Percentiles rank a stretch among this genome's conserved stretches.
Evolutionary conservation across 1,140 invertebrate species (phyloP).

Genomic region (Penaeus chinensis): DNA sequence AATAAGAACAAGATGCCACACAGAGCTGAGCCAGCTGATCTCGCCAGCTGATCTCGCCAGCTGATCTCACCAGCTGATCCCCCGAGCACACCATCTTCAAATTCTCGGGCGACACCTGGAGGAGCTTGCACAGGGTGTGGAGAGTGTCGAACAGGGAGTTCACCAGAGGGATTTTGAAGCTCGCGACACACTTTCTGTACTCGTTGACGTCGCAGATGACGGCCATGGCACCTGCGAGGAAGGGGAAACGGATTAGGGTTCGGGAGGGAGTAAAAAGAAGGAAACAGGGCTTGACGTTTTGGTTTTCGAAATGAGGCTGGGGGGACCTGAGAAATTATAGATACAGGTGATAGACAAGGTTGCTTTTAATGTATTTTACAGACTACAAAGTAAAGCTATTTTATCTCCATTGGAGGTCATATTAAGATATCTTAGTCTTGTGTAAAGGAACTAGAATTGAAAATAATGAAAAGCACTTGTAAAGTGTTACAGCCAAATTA

Average conservation of each 20-base stretch:
- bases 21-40: neutral
- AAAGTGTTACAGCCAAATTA: neutral
- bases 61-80: slow-evolving; percentile 88
- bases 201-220: slow-evolving; percentile 98
- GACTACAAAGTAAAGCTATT: slow-evolving; percentile 13
- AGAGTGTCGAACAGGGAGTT: slow-evolving; percentile 92
- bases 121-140: slow-evolving; percentile 93
- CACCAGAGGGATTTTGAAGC: slow-evolving; percentile 81
- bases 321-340: neutral
- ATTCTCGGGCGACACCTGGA: slow-evolving; percentile 96
- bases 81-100: slow-evolving; percentile 93
- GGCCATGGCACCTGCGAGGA: slow-evolving; percentile 86
- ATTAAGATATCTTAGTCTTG: no score
- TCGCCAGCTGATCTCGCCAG: slow-evolving; percentile 76
- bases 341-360: neutral
- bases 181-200: slow-evolving; percentile 83
- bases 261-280: neutral
- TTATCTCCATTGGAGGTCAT: no score
- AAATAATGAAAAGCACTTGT: no score
- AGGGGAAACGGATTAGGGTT: neutral
- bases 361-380: neutral
- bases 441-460: no score
- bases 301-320: no score
- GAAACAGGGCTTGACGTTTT: no score
- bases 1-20: slow-evolving; percentile 24